Conservation (phyloP, 2,113 vertebrate species). For the Microtus ochrogaster region DNA sequence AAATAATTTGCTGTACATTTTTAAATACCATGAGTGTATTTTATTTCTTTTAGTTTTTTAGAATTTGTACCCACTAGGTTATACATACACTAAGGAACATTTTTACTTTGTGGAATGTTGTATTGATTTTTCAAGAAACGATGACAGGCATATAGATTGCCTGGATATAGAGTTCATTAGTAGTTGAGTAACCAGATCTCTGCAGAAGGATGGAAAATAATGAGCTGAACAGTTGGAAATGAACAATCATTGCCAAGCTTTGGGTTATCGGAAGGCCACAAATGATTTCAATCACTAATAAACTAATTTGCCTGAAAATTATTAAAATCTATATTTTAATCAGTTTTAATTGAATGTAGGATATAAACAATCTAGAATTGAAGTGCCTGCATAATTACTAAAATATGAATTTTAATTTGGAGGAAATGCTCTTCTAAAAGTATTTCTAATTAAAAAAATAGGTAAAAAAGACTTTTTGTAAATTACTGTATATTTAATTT, state of each 20-base stretch:
- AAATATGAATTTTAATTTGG: constrained; percentile 1
- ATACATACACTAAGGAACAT: not conserved
- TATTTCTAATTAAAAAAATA: constrained; percentile 48
- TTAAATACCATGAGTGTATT: constrained; percentile 51
- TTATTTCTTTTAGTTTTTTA: not conserved
- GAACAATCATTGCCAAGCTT: not conserved
- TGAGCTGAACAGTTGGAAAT: constrained; percentile 8
- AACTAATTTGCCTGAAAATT: not conserved
- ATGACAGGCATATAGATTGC: constrained; percentile 49
- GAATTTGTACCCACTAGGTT: not conserved
- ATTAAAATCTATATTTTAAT: not conserved
- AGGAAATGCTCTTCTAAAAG: constrained; percentile 5
- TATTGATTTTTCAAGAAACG: constrained; percentile 62
- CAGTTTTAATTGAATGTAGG: not conserved
- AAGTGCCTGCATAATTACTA: not conserved
- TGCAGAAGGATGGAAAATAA: constrained; percentile 7
- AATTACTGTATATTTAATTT: not conserved
- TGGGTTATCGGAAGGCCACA: not conserved
- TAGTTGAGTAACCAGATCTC: constrained; percentile 6
- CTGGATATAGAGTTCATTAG: constrained; percentile 50
- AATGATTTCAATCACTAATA: not conserved
- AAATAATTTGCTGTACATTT: constrained; percentile 51
- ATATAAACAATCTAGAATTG: constrained; percentile 10
- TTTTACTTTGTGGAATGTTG: not conserved
- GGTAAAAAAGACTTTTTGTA: constrained; percentile 23